A percentile compares a stretch with the other conserved stretches of the same genome.
Evolutionary conservation across 2,113 vertebrate species (phyloP).

Genomic region (Petroica traversi): DNA sequence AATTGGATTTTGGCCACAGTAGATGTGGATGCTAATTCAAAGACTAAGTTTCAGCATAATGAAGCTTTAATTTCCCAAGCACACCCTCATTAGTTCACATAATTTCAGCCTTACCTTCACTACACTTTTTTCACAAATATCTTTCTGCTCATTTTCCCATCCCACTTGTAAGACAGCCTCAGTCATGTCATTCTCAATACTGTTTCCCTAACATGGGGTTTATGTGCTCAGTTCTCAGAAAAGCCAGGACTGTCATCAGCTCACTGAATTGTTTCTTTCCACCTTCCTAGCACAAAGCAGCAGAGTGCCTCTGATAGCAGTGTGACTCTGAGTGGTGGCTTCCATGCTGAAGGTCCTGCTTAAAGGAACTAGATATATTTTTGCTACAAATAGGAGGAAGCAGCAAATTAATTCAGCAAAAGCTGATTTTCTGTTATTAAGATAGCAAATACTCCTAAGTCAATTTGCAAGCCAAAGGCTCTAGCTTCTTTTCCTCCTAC

Average conservation of each 20-base stretch:
- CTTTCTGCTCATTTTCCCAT: background rate
- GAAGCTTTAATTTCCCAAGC: constrained; percentile 4
- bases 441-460: background rate
- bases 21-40: background rate
- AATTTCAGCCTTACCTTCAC: background rate
- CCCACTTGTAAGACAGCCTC: background rate
- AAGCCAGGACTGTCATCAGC: background rate
- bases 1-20: background rate
- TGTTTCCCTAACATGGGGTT: background rate
- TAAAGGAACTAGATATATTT: background rate
- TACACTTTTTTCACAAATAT: background rate
- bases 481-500: background rate
- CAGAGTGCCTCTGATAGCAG: background rate
- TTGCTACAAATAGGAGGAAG: background rate
- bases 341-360: background rate
- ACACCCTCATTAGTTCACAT: background rate
- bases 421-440: background rate
- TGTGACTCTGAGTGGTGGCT: background rate
- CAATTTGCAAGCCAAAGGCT: constrained; percentile 14
- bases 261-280: background rate
- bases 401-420: background rate
- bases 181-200: background rate
- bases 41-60: background rate
- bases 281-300: background rate
- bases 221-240: background rate